Evolutionary conservation across 1,140 invertebrate genomes (phyloP), one percentile per base, ranked within the genome.

Genomic region (Anastatus disparis): DNA sequence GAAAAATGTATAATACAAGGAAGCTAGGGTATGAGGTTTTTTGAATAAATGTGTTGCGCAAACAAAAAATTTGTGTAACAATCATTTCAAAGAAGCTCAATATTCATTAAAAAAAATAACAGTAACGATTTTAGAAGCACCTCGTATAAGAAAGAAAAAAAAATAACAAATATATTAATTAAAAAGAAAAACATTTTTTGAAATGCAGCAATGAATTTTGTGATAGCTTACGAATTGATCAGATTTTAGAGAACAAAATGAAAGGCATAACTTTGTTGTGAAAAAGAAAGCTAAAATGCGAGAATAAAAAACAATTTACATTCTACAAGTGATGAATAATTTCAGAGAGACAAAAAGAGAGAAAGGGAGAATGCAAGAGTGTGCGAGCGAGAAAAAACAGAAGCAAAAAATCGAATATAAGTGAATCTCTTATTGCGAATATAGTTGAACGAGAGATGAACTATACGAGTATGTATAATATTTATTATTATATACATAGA

Each of bases 161-260:
- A 52, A 20, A 53, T 35, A 35, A 35, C 31, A 10, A 35, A 35
- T 10, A 6, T n/a, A 9, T 24, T 40, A 53, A 53, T 15, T 35
- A 53, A n/a, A 52, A 35, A 20, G 6, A 17, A 35, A 56, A 58
- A 27, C n/a, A 52, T 38, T 17, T 15, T 48, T 74, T 72, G 68
- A 42, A 74, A 77, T 78, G 76, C 79, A 81, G 80, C 80, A 82
- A 84, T 84, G 77, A 82, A 84, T 74, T 53, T 83, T 84, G 82
- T 83, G 81, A 84, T 84, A 84, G 82, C 78, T 76, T 76, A 72
- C 76, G 75, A 79, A 77, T 72, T 50, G 72, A 78, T 82, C 68
- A 74, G 52, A 76, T 73, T 69, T n/a, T 71, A 70, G 68, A 58
- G 55, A 52, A 69, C 59, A 38, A 68, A 63, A 31, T 52, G 38